Percentiles rank a stretch among this genome's conserved stretches.
Evolutionary conservation across 2,113 vertebrate species (phyloP).

Genomic region (Garra rufa): DNA sequence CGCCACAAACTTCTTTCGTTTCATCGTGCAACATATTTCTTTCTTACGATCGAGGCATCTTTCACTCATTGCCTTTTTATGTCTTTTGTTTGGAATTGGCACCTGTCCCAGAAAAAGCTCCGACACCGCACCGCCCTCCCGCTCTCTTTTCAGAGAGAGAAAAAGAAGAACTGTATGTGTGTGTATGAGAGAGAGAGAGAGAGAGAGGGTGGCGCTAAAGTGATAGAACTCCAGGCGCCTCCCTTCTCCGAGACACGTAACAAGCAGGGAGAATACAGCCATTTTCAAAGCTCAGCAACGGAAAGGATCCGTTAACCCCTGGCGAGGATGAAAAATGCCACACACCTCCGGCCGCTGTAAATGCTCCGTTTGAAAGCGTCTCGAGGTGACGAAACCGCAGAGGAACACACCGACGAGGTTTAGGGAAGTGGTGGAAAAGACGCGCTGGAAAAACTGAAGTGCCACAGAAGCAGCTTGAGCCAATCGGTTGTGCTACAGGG

Average conservation of each 20-base stretch:
- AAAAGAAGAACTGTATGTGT: conserved; percentile 59
- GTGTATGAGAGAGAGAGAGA: conserved; percentile 50
- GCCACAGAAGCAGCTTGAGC: conserved; percentile 64
- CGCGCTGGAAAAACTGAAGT: conserved; percentile 67
- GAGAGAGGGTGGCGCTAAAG: conserved; percentile 53
- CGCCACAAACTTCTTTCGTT: conserved; percentile 62
- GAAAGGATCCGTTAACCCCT: conserved; percentile 48
- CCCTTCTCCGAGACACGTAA: conserved; percentile 53
- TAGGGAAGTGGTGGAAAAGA: background rate
- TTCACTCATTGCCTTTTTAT: conserved; percentile 81
- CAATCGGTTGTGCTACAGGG: conserved; percentile 73
- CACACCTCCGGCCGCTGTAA: background rate
- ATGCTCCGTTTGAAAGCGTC: background rate
- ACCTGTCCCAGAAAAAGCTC: conserved; percentile 90
- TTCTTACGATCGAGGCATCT: conserved; percentile 69
- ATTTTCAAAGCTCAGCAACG: conserved; percentile 59
- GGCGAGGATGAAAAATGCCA: conserved; percentile 43
- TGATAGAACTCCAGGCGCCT: conserved; percentile 59
- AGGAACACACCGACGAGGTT: background rate
- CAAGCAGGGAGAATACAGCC: conserved; percentile 49
- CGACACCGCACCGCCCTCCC: conserved; percentile 78
- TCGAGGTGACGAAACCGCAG: background rate
- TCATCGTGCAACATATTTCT: conserved; percentile 63
- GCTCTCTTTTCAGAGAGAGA: conserved; percentile 77
- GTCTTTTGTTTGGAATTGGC: conserved; percentile 91